phyloP scores from a whole-genome alignment of 2,888 invertebrate genomes.

The Stomorhina lunata region DNA sequence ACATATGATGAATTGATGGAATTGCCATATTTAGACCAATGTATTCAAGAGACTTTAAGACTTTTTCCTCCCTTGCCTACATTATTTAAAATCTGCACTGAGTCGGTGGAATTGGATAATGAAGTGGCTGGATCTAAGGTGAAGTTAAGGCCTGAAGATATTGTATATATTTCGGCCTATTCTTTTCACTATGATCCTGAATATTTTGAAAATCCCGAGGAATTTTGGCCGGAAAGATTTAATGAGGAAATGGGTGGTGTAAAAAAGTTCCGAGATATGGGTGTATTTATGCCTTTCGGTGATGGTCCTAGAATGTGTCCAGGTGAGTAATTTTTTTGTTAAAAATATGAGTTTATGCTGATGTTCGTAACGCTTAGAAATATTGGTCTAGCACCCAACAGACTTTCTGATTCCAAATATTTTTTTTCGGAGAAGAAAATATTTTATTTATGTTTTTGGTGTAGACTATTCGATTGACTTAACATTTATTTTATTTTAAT shows the following conservation, averaged over 20 bases:
- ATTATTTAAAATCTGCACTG: conserved; percentile 70
- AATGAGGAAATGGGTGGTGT: conserved; percentile 69
- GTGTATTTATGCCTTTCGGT: conserved; percentile 73
- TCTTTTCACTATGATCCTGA: conserved; percentile 73
- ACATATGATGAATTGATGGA: conserved; percentile 70
- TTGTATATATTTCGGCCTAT: conserved; percentile 75
- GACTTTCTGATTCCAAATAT: too few relatives aligned
- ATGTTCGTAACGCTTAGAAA: too few relatives aligned
- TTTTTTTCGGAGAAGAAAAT: too few relatives aligned
- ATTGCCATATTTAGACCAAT: conserved; percentile 73
- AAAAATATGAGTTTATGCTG: too few relatives aligned
- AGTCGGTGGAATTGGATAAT: conserved; percentile 61
- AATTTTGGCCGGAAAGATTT: conserved; percentile 73
- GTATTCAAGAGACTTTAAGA: conserved; percentile 72
- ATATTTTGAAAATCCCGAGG: conserved; percentile 70
- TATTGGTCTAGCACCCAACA: too few relatives aligned
- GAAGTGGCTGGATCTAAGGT: conserved; percentile 64
- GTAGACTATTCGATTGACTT: too few relatives aligned
- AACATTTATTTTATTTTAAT: neutral
- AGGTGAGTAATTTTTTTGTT: conserved; percentile 67
- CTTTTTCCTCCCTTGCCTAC: conserved; percentile 70
- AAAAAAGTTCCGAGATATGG: conserved; percentile 70
- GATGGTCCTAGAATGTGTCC: conserved; percentile 74
- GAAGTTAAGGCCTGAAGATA: conserved; percentile 71
- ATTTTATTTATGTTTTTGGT: neutral